phyloP scores from a whole-genome alignment of 2,797 vertebrate genomes.

The Oreortyx pictus region DNA sequence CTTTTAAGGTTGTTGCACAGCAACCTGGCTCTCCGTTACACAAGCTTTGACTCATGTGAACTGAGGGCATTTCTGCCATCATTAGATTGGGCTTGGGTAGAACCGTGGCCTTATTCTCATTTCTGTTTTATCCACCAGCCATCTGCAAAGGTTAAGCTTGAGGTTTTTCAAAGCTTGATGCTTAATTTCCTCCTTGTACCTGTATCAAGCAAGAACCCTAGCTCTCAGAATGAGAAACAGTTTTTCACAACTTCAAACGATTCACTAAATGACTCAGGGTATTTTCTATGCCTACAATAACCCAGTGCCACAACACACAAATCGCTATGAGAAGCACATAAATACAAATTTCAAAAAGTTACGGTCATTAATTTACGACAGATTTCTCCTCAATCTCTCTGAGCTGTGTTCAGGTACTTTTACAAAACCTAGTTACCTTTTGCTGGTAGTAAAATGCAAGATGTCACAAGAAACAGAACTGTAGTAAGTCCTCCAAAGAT shows the following conservation, averaged over 20 bases:
- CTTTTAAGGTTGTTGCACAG: constrained; percentile 45
- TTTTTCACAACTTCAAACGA: background rate
- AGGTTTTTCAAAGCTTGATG: background rate
- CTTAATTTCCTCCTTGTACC: background rate
- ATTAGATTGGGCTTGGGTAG: background rate
- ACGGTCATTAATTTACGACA: background rate
- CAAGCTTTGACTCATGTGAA: constrained; percentile 7
- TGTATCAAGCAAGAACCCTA: background rate
- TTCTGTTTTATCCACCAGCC: background rate
- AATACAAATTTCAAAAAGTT: background rate
- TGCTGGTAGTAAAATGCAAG: background rate
- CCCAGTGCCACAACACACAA: fast-evolving
- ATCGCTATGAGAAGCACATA: background rate
- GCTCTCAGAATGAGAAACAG: background rate
- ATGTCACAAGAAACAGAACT: fast-evolving
- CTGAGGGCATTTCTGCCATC: background rate
- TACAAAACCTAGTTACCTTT: background rate
- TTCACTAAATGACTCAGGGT: background rate
- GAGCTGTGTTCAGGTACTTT: background rate
- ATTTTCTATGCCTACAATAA: background rate
- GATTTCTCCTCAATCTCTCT: background rate
- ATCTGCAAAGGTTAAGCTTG: background rate
- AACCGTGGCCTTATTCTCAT: background rate
- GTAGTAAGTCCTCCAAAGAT: background rate
- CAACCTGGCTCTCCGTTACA: background rate